These are phyloP conservation scores for Syritta pipiens DNA, from an alignment of 2,888 invertebrate genomes.

Conservation along the genomic window DNA sequence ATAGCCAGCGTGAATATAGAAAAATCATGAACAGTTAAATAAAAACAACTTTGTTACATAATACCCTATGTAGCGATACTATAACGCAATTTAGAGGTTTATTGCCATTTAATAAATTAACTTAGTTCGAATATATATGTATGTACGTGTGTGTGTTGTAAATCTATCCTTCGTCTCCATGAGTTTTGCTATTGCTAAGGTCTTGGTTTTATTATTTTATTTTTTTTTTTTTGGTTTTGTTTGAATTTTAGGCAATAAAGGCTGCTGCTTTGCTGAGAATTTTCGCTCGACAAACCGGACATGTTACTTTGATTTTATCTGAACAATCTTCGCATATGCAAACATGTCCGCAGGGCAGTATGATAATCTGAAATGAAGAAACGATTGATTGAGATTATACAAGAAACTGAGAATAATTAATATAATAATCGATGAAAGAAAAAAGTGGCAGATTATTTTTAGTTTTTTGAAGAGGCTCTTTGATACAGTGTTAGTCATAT, in stretches of 20 bases:
- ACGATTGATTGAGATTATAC: no score
- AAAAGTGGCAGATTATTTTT: no score
- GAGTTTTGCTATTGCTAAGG: neutral
- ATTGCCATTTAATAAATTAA: slow-evolving; percentile 43
- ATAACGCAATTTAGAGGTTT: slow-evolving; percentile 19
- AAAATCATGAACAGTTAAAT: slow-evolving; percentile 83
- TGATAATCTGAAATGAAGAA: slow-evolving; percentile 83
- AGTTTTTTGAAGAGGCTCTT: no score
- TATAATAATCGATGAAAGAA: no score
- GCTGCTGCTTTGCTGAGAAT: slow-evolving; percentile 87
- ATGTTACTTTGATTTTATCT: slow-evolving; percentile 84
- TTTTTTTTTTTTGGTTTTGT: neutral
- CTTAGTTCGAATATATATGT: slow-evolving; percentile 28
- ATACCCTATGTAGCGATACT: neutral
- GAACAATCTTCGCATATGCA: slow-evolving; percentile 93
- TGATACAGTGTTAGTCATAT: no score
- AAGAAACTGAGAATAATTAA: no score
- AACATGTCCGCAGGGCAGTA: slow-evolving; percentile 94
- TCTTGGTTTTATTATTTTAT: slow-evolving; percentile 7
- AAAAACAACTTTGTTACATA: neutral
- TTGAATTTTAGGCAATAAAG: slow-evolving; percentile 86
- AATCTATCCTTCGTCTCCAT: slow-evolving; percentile 5
- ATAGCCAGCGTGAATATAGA: slow-evolving; percentile 87
- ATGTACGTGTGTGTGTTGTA: no score
- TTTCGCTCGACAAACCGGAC: slow-evolving; percentile 89